Evolutionary conservation across 37 sponge, comb jelly and placozoan species (phyloP), one percentile per base, ranked within the genome.

Genomic region (Beroe ovata): DNA sequence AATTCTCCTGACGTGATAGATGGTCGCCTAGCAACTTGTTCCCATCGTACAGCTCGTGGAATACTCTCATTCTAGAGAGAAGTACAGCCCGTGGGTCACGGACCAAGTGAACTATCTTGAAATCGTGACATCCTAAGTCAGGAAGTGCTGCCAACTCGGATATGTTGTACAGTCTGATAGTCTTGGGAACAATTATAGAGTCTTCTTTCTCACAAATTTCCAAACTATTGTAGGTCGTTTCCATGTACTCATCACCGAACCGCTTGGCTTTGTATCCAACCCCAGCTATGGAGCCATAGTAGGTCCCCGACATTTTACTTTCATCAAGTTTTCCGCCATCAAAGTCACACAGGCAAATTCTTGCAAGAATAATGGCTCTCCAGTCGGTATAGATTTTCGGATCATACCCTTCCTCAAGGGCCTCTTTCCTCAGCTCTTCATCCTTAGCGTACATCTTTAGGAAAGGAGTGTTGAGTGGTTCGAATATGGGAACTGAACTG

Each of bases 1-100:
- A 77, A 1, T 36, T 28, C 8, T 8, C 42, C 84, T 42, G 42
- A 4, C 47, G 14, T 11, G 16, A 42, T 6, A 77, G 19, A 21
- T 42, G 84, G 11, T 30, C 28, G 0, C 84, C 84, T 40, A 77
- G 28, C 6, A n/a, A 1, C 38, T 77, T 77, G 33, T 36, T 77
- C 28, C 84, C 84, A 20, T 77, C 84, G 54, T 77, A 77, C 0
- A 77, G 28, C 38, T 77, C 84, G 28, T 77, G 84, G 28, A 77
- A 77, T 2, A 42, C 54, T 6, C 22, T 16, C 84, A 77, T 77
- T 4, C 84, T 30, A 25, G 84, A 77, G 0, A 36, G 19, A 30
- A 77, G 26, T 4, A 77, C 84, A 19, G 84, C 84, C 25, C 84
- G 41, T 16, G 84, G 84, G 28, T 77, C 84, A 4, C 84, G 16